These are phyloP conservation scores for Saxidomus purpurata DNA, from an alignment of 1,140 invertebrate genomes.

Conservation along the genomic window DNA sequence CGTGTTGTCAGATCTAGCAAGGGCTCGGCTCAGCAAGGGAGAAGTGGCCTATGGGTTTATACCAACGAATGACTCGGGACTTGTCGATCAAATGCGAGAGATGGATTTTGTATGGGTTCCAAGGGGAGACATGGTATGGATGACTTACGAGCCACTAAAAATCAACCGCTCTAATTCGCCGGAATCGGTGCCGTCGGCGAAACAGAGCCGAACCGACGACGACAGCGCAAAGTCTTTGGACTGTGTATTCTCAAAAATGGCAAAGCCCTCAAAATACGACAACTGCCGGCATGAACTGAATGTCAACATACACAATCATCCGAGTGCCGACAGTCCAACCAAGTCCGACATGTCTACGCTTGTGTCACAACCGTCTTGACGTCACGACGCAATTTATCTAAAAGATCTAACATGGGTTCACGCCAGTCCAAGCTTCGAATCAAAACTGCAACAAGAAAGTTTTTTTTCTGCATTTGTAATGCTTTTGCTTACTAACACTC, in stretches of 20 bases:
- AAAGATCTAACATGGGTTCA: neutral
- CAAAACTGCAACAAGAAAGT: neutral
- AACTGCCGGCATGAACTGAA: conserved; percentile 9
- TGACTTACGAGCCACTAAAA: conserved; percentile 66
- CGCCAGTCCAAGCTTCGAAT: neutral
- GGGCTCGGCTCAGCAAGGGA: conserved; percentile 67
- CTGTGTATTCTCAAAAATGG: conserved; percentile 47
- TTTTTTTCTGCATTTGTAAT: no score
- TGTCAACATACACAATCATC: neutral
- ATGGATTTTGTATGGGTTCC: conserved; percentile 78
- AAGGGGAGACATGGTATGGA: conserved; percentile 78
- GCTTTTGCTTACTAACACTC: no score
- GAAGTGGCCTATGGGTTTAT: conserved; percentile 77
- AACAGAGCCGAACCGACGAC: neutral
- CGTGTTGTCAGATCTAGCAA: conserved; percentile 72
- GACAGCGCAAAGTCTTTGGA: conserved; percentile 15
- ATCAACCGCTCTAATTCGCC: conserved; percentile 38
- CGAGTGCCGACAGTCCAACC: neutral
- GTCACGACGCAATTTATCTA: neutral
- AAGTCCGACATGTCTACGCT: neutral
- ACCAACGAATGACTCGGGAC: conserved; percentile 72
- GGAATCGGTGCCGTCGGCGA: neutral
- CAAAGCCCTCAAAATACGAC: conserved; percentile 32
- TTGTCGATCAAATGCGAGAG: conserved; percentile 72
- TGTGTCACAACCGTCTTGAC: conserved; percentile 17